Evolutionary conservation across 2,113 vertebrate genomes (phyloP).

Genomic region (Corvus cornix): DNA sequence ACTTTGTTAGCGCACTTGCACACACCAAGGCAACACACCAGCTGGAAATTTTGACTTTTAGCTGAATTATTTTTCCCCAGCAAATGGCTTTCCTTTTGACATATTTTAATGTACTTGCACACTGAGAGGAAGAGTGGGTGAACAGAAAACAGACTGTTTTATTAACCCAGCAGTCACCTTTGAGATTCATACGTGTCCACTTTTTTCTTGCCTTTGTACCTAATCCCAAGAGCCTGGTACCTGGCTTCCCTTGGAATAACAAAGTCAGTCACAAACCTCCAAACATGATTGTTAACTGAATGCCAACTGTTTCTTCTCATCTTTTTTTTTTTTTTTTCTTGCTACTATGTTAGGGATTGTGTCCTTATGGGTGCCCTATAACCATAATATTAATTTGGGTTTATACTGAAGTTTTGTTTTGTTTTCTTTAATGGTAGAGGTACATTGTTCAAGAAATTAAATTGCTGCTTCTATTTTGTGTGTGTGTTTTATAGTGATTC

Average conservation of each 20-base stretch:
- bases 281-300: conserved; percentile 84
- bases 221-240: conserved; percentile 82
- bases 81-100: conserved; percentile 83
- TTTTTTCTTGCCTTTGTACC: conserved; percentile 82
- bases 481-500: conserved; percentile 61
- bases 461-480: conserved; percentile 55
- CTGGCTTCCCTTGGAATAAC: conserved; percentile 84
- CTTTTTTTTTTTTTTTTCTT: background rate
- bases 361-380: conserved; percentile 60
- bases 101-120: conserved; percentile 85
- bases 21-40: conserved; percentile 69
- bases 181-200: conserved; percentile 78
- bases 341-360: conserved; percentile 54
- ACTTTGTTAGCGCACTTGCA: conserved; percentile 74
- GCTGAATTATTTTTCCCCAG: conserved; percentile 79
- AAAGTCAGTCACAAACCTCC: conserved; percentile 82
- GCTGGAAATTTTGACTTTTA: conserved; percentile 80
- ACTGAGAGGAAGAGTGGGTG: conserved; percentile 83
- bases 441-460: conserved; percentile 49
- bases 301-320: conserved; percentile 83
- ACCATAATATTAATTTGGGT: conserved; percentile 51
- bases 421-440: background rate
- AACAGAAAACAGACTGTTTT: conserved; percentile 84
- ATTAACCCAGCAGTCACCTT: conserved; percentile 86
- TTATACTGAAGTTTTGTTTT: conserved; percentile 12